phyloP scores from a whole-genome alignment of 2,888 invertebrate genomes.

The Smittia sp. region DNA sequence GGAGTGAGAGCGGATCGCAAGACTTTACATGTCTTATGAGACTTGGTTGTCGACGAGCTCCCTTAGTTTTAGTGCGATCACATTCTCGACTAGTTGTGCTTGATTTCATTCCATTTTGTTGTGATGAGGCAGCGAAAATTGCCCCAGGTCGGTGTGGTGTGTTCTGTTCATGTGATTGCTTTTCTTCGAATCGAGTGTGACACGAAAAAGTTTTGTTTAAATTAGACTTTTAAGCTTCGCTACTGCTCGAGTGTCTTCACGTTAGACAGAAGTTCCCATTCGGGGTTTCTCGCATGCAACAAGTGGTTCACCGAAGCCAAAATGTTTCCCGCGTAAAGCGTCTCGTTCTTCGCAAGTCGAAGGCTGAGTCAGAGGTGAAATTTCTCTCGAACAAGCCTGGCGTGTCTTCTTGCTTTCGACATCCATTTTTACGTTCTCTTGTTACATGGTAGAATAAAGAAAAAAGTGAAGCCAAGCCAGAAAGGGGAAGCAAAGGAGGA shows the following conservation, averaged over 20 bases:
- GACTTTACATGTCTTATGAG: constrained; percentile 28
- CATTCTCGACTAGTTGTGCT: constrained; percentile 31
- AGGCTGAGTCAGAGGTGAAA: neutral
- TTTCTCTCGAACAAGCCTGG: neutral
- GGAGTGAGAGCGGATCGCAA: neutral
- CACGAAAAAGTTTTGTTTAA: neutral
- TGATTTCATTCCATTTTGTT: neutral
- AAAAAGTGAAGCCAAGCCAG: constrained; percentile 36
- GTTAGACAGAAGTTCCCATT: neutral
- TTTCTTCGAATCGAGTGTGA: neutral
- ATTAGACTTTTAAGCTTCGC: neutral
- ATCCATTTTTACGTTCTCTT: constrained; percentile 15
- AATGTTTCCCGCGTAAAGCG: constrained; percentile 9
- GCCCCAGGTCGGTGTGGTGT: neutral
- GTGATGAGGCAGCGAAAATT: constrained; percentile 4
- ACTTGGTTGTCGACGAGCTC: neutral
- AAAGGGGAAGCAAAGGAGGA: constrained; percentile 28
- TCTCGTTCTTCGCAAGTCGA: neutral
- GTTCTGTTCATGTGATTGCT: neutral
- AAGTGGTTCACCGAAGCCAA: neutral
- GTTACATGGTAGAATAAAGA: constrained; percentile 20
- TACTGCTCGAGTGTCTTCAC: neutral
- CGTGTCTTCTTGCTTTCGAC: neutral
- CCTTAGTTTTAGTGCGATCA: constrained; percentile 38
- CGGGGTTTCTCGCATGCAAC: neutral